These are phyloP conservation scores for Drosophila rufa DNA, from an alignment of 1,140 invertebrate species.

Conservation along the genomic window DNA sequence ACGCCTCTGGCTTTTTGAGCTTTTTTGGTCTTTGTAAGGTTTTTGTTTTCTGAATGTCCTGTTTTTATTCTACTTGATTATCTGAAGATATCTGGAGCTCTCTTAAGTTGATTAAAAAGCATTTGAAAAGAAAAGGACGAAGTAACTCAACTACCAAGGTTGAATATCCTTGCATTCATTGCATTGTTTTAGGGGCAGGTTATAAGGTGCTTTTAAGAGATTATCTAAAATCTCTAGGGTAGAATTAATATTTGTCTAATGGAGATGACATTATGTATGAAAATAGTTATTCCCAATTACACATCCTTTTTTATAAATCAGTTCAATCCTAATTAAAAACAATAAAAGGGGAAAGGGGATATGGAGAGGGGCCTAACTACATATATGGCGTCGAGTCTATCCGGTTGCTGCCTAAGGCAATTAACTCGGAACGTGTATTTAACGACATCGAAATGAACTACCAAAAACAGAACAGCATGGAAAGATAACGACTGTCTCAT, in stretches of 20 bases:
- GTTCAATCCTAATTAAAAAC: conserved; percentile 17
- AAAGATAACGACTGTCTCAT: conserved; percentile 68
- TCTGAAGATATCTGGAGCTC: not conserved
- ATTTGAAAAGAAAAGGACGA: not conserved
- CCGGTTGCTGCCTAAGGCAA: conserved; percentile 29
- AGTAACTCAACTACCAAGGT: not conserved
- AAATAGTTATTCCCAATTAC: not conserved
- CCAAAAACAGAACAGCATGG: conserved; percentile 68
- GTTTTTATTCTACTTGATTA: not conserved
- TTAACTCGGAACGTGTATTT: conserved; percentile 76
- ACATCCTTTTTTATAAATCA: not conserved
- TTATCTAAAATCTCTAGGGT: not conserved
- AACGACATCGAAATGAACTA: conserved; percentile 79
- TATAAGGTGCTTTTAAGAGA: not conserved
- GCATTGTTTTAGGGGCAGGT: not conserved
- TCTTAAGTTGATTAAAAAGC: not conserved
- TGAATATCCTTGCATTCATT: not conserved
- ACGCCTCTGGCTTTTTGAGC: not conserved
- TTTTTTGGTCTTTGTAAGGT: not conserved
- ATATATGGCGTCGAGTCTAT: not conserved
- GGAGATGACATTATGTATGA: no score
- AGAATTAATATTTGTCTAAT: not conserved
- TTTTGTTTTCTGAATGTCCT: conserved; percentile 2
- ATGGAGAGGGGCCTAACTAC: not conserved
- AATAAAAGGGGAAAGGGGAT: not conserved